Percentiles rank a stretch among this genome's conserved stretches.
Conservation (phyloP, 2,888 invertebrate species). For the Protonemura montana region DNA sequence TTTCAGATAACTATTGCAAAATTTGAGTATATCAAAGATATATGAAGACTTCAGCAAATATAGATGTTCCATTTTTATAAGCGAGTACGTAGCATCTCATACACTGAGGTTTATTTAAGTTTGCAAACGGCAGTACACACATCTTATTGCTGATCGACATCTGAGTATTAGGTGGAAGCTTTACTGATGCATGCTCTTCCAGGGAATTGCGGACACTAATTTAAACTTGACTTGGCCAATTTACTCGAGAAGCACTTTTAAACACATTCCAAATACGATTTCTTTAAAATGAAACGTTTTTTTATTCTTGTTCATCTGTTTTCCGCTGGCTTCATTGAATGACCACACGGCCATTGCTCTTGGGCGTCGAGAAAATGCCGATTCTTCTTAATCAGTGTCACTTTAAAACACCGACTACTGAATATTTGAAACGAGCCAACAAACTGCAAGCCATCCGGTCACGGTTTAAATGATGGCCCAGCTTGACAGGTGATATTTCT, state of each 20-base stretch:
- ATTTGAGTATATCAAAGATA: no score
- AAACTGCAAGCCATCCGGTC: conserved; percentile 31
- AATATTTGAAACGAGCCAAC: conserved; percentile 40
- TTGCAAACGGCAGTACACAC: no score
- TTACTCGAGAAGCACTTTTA: background rate
- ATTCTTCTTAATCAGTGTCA: conserved; percentile 37
- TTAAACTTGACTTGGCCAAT: background rate
- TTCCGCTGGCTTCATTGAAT: background rate
- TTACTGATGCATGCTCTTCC: no score
- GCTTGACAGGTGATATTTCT: conserved; percentile 36
- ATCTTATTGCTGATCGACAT: no score
- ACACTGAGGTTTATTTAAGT: no score
- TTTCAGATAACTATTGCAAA: no score
- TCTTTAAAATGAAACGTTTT: conserved; percentile 32
- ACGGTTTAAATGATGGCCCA: conserved; percentile 30
- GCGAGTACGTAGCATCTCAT: no score
- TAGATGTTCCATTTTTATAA: no score
- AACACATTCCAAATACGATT: background rate
- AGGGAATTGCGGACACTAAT: background rate
- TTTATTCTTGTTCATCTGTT: conserved; percentile 16
- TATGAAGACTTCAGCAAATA: no score
- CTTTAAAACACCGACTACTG: conserved; percentile 32
- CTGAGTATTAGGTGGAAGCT: no score
- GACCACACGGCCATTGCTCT: conserved; percentile 16
- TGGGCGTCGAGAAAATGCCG: conserved; percentile 12